These are phyloP conservation scores for Nomada flava DNA, from an alignment of 2,888 invertebrate species.

Conservation along the genomic window DNA sequence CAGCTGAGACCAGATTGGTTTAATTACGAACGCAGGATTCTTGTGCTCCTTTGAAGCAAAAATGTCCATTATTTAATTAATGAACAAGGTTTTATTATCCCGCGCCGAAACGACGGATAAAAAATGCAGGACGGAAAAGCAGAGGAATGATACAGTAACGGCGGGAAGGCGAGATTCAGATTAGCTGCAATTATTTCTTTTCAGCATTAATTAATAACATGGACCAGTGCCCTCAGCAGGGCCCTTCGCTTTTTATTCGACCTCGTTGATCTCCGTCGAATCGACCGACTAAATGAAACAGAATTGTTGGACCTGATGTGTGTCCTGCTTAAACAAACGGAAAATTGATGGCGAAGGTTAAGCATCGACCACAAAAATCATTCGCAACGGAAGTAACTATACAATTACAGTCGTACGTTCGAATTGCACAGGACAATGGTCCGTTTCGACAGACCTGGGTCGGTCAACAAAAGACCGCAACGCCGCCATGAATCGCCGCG, in stretches of 20 bases:
- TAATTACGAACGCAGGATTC: neutral
- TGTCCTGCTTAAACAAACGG: neutral
- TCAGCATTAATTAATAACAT: neutral
- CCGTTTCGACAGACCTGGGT: neutral
- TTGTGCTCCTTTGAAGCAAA: neutral
- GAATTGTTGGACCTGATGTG: neutral
- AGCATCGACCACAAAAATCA: neutral
- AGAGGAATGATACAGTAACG: neutral
- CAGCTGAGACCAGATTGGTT: neutral
- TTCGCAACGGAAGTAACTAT: neutral
- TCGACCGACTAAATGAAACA: neutral
- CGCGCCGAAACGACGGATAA: neutral
- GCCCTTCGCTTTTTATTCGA: neutral
- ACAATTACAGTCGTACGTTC: neutral
- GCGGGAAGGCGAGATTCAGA: neutral
- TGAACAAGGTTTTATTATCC: neutral
- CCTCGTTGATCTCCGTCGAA: neutral
- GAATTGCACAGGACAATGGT: conserved; percentile 5
- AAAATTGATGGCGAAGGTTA: neutral
- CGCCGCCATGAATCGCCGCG: conserved; percentile 10
- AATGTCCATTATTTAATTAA: conserved; percentile 18
- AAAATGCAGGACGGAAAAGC: neutral
- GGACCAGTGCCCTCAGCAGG: neutral
- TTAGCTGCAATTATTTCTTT: conserved; percentile 7
- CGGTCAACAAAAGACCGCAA: neutral